Base-by-base conservation (phyloP, 2,888 invertebrate species). In the Phragmatobia fuliginosa region DNA sequence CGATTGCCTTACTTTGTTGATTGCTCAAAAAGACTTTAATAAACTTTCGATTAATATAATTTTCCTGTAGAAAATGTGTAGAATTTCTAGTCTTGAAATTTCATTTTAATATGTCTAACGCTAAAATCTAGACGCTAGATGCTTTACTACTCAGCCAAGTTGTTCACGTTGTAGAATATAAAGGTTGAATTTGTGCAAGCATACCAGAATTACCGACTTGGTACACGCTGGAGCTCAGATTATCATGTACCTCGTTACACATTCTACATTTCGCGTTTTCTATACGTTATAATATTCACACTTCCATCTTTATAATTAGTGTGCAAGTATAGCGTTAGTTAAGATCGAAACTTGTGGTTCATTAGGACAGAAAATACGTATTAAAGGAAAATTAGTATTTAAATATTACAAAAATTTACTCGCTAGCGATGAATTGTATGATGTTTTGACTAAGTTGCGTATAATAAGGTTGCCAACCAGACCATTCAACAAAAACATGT, bases 291-390 rank as follows among this genome's bases (percentile, higher is more conserved):
- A 69, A 78, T 79, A 77, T 86, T 83, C 87, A 85, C 84, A 88
- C 86, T 87, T 85, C 75, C 67, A 79, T 80, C 85, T 88, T 91
- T 91, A 88, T 92, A 92, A 92, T 92, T 91, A 92, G 87, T 83
- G 85, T 85, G 83, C 88, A 85, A 86, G 86, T 87, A 81, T 83
- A 82, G 87, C 88, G 86, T 88, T 87, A 85, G 86, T 85, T 79
- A 83, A 86, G 85, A 91, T 91, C 86, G 88, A 89, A 91, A 90
- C 89, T 92, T 90, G 88, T 76, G 83, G 85, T 83, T 84, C 84
- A 83, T 84, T 84, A 85, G 83, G 81, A n/a, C n/a, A n/a, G n/a
- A n/a, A n/a, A n/a, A n/a, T n/a, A n/a, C n/a, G n/a, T n/a, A n/a
- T n/a, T n/a, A n/a, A n/a, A n/a, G n/a, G n/a, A n/a, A n/a, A n/a